phyloP scores from a whole-genome alignment of 1,140 invertebrate species.

The Stegodyphus dumicola region DNA sequence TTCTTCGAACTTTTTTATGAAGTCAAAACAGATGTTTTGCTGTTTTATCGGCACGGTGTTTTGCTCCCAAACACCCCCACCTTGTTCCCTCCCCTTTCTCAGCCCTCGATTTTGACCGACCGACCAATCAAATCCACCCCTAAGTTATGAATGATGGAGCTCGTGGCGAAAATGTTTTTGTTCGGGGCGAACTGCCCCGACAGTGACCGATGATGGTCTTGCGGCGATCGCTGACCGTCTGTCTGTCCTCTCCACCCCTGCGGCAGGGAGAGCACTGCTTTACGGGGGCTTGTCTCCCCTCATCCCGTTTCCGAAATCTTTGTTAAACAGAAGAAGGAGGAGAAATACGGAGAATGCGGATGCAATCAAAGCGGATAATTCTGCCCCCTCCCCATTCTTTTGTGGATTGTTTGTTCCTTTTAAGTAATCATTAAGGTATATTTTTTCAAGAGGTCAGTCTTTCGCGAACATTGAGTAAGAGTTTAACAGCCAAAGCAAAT shows the following conservation, averaged over 20 bases:
- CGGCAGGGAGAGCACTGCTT: not conserved
- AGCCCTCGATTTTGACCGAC: not conserved
- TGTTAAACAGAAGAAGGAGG: not conserved
- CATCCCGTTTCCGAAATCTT: not conserved
- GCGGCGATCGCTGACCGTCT: not conserved
- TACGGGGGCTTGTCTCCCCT: too few species aligned
- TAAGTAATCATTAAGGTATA: too few species aligned
- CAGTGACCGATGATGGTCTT: not conserved
- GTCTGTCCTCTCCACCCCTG: not conserved
- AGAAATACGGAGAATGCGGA: slow-evolving; percentile 1
- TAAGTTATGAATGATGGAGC: not conserved
- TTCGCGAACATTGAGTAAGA: too few species aligned
- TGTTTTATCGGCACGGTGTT: too few species aligned
- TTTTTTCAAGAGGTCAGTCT: too few species aligned
- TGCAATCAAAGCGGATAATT: slow-evolving; percentile 3
- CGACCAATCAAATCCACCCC: not conserved
- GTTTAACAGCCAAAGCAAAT: too few species aligned
- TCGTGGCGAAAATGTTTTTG: slow-evolving; percentile 1
- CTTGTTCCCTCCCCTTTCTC: too few species aligned
- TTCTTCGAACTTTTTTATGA: too few species aligned
- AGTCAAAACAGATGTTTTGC: too few species aligned
- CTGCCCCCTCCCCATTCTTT: not conserved
- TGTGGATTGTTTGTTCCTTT: too few species aligned
- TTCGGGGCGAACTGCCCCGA: not conserved
- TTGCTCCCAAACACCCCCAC: too few species aligned